These are phyloP conservation scores for Leuciscus idus DNA, from an alignment of 2,113 vertebrate species.

Conservation along the genomic window DNA sequence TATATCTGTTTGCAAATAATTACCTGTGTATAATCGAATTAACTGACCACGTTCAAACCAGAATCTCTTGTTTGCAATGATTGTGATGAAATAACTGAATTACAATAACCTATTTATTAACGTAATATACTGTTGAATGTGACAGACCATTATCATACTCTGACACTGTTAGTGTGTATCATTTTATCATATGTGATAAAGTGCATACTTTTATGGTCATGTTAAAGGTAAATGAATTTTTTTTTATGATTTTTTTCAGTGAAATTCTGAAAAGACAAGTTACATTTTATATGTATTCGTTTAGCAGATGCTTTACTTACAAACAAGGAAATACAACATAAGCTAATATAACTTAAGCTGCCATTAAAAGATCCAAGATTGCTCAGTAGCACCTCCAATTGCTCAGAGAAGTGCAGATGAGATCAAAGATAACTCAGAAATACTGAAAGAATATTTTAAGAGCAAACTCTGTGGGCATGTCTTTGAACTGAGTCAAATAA, in stretches of 20 bases:
- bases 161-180: not conserved
- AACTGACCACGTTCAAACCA: not conserved
- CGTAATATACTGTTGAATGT: no score
- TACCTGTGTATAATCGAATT: not conserved
- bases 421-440: not conserved
- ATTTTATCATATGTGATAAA: not conserved
- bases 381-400: not conserved
- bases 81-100: not conserved
- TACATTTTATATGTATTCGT: not conserved
- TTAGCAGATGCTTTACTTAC: not conserved
- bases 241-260: not conserved
- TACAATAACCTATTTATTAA: not conserved
- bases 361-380: not conserved
- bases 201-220: not conserved
- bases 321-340: not conserved
- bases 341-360: not conserved
- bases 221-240: not conserved
- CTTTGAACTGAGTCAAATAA: no score
- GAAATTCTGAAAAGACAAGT: not conserved
- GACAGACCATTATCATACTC: no score
- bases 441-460: not conserved
- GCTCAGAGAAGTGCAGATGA: not conserved
- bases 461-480: no score
- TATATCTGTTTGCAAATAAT: not conserved
- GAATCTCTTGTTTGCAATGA: not conserved